A percentile compares a stretch with the other conserved stretches of the same genome.
Evolutionary conservation across 2,797 vertebrate species (phyloP).

Genomic region (Avahi laniger): DNA sequence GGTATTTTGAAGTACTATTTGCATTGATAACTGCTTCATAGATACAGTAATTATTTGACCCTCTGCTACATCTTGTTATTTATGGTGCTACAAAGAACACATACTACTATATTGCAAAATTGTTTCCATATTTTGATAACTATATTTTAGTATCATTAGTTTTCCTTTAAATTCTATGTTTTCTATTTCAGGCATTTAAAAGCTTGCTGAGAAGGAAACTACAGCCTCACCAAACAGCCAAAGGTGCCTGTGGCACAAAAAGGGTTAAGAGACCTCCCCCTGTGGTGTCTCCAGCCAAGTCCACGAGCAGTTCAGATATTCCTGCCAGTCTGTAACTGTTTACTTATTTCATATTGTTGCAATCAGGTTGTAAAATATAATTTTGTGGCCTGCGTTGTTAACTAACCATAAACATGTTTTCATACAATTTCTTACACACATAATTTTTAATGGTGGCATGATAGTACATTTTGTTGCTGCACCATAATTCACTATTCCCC

Average conservation of each 20-base stretch:
- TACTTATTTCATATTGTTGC: background rate
- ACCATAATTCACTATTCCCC: background rate
- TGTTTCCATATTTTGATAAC: background rate
- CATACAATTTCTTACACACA: background rate
- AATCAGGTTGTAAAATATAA: background rate
- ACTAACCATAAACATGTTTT: background rate
- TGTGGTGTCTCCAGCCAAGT: background rate
- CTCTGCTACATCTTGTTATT: background rate
- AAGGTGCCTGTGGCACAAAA: background rate
- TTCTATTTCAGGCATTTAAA: conserved; percentile 19
- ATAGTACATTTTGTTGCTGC: background rate
- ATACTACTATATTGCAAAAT: background rate
- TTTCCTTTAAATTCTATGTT: background rate
- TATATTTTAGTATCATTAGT: background rate
- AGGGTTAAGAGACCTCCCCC: background rate
- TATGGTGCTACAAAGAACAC: background rate
- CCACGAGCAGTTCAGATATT: accelerated
- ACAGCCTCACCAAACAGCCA: background rate
- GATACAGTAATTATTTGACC: background rate
- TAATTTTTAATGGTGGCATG: background rate
- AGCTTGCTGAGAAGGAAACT: background rate
- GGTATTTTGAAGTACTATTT: background rate
- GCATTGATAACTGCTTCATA: background rate
- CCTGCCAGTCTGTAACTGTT: background rate
- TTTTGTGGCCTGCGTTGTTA: background rate